A percentile compares a stretch with the other conserved stretches of the same genome.
phyloP scores from a whole-genome alignment of 1,140 invertebrate species.

The Dendrolimus kikuchii region DNA sequence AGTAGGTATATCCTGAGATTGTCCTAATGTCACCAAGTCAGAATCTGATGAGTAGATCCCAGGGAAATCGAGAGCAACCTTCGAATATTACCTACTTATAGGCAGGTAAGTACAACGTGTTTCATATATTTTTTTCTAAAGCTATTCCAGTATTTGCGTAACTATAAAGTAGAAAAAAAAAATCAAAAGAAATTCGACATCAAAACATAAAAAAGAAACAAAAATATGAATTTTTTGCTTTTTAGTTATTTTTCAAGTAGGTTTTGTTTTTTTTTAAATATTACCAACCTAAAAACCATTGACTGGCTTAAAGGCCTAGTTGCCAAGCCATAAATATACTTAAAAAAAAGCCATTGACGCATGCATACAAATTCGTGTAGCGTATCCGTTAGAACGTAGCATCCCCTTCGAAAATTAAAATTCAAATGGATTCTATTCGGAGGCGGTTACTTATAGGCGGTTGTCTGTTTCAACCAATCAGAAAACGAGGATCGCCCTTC shows the following conservation, averaged over 20 bases:
- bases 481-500: slow-evolving; percentile 39
- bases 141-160: not conserved
- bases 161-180: not conserved
- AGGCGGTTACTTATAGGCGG: slow-evolving; percentile 36
- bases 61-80: too few relatives aligned
- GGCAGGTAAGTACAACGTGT: slow-evolving; percentile 5
- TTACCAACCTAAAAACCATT: too few relatives aligned
- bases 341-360: too few relatives aligned
- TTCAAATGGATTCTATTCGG: slow-evolving; percentile 47
- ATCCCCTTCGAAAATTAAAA: slow-evolving; percentile 44
- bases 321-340: too few relatives aligned
- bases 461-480: slow-evolving; percentile 60
- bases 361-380: not conserved
- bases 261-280: too few relatives aligned
- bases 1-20: too few relatives aligned
- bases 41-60: too few relatives aligned
- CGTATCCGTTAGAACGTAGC: slow-evolving; percentile 13
- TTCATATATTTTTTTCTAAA: slow-evolving; percentile 4
- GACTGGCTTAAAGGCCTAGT: too few relatives aligned
- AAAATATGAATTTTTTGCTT: not conserved
- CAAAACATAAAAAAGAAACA: not conserved
- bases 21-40: too few relatives aligned
- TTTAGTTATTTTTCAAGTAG: too few relatives aligned
- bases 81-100: too few relatives aligned
- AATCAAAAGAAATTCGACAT: not conserved